Evolutionary conservation across 2,113 vertebrate species (phyloP), one percentile per base, ranked within the genome.

Genomic region (Campylomormyrus tamandua): DNA sequence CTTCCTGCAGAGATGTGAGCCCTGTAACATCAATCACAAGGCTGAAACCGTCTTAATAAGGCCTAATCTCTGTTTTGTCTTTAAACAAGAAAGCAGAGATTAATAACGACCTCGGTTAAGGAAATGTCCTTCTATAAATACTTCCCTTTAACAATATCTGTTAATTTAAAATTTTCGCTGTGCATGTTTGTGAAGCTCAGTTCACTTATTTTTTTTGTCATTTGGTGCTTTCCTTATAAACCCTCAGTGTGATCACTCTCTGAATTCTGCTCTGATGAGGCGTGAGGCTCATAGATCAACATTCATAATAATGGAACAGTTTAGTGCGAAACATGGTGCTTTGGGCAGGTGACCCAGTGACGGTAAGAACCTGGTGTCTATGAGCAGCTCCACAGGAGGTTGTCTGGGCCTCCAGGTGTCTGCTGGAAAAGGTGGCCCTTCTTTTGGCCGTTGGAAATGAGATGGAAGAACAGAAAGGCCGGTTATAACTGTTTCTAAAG

Each of bases 1-100:
- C 91, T 58, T 90, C 93, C 88, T 91, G 90, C 91, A 94, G 92
- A 93, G 92, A 94, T 94, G 92, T 90, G 91, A 94, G 93, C 17
- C 21, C 17, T 17, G 45, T 80, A 56, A 87, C 31, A 90, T 90
- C 86, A 87, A 87, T 66, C 50, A 19, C 46, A 19, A 86, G 48
- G 88, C 6, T 31, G 46, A 46, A 93, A 91, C 91, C 87, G 62
- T 49, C 91, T 94, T 95, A 95, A 95, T 94, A 93, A 93, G 94
- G 93, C 90, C 91, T 94, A 94, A 96, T 94, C 93, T 93, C 93
- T 94, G 93, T 91, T 91, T 93, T 92, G 93, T 94, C 92, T 94
- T 93, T 62, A 62, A 62, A 62, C 56, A 62, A 62, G 56, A n/a
- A 62, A 62, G 56, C 24, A 9, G 56, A 62, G 56, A 62, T 62